Base-by-base conservation (phyloP, 1,140 invertebrate species). In the Pseudomyrmex sp. region DNA sequence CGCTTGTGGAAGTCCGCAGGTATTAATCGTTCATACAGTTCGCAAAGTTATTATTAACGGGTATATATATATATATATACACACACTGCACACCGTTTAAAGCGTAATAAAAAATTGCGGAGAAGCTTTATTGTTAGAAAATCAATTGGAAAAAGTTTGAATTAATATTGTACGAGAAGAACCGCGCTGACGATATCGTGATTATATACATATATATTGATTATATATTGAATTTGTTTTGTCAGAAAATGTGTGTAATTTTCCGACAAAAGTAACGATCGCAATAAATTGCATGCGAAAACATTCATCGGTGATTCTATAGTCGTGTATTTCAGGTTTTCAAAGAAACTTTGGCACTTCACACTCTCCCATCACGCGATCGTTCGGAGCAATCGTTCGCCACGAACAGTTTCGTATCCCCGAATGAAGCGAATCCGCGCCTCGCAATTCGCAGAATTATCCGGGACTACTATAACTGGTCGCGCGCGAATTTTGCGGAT, bases 401-500 rank as follows among this genome's bases (percentile, higher is more conserved):
- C 75, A 79, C 74, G 50, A 50, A 62, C 63, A 77, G 58, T 79
- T 52, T 63, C 23, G 63, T 76, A 59, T 48, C 12, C 48, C 23
- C 52, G 26, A 54, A 50, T 58, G 62, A 77, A 54, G 48, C 12
- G 63, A 48, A n/a, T 18, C 52, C 46, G n/a, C 54, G 50, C 20
- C 9, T 77, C 13, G 26, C 62, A 35, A 59, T 26, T 18, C 12
- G 18, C 18, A 23, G 26, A 61, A 76, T 66, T 35, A 23, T 35
- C 50, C 2, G 26, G 50, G 44, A 15, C n/a, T 20, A 35, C 20
- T 35, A 7, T 35, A 35, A 46, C 59, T 54, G 80, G 76, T 88
- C 85, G 74, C 44, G 69, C 50, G 69, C 66, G 85, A 87, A 88
- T 75, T 88, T 87, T 70, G 68, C 66, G 68, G 85, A 85, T 69